Conservation (phyloP, 2,797 vertebrate species). For the Microctenopoma stevenorrisi region DNA sequence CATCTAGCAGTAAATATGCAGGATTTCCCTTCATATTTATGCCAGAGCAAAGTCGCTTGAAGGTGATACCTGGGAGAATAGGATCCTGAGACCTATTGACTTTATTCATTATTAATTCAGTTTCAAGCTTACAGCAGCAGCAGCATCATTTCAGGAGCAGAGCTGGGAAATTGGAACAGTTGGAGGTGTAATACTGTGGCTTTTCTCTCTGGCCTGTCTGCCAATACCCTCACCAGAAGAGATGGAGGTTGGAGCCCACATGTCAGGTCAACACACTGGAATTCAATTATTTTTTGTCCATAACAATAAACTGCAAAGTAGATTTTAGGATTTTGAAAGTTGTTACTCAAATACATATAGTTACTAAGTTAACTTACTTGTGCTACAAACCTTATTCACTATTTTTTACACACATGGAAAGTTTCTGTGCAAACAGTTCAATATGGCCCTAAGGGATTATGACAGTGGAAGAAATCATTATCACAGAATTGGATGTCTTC, state of each 20-base stretch:
- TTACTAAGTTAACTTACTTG: neutral
- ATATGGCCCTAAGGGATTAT: slow-evolving; percentile 11
- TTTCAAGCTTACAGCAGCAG: slow-evolving; percentile 80
- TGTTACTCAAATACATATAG: slow-evolving; percentile 21
- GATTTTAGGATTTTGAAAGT: slow-evolving; percentile 16
- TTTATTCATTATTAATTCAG: slow-evolving; percentile 88
- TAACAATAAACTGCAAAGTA: slow-evolving; percentile 29
- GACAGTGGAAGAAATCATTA: slow-evolving; percentile 31
- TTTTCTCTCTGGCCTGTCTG: slow-evolving; percentile 69
- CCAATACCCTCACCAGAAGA: slow-evolving; percentile 71
- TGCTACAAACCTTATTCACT: slow-evolving; percentile 4
- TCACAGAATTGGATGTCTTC: slow-evolving; percentile 48
- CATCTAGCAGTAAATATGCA: slow-evolving; percentile 65
- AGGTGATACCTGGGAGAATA: slow-evolving; percentile 83
- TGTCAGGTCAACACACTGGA: slow-evolving; percentile 49
- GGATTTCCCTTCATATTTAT: slow-evolving; percentile 58
- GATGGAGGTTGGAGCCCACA: slow-evolving; percentile 67
- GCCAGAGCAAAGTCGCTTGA: slow-evolving; percentile 82
- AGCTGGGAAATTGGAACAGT: slow-evolving; percentile 82
- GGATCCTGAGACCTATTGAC: slow-evolving; percentile 80
- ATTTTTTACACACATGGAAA: slow-evolving; percentile 9
- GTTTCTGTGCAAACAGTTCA: slow-evolving; percentile 19
- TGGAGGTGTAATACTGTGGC: slow-evolving; percentile 78
- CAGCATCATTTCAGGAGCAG: slow-evolving; percentile 80
- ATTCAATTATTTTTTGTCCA: slow-evolving; percentile 39